These are phyloP conservation scores for Trichopoda pennipes DNA, from an alignment of 2,888 invertebrate genomes.

Conservation along the genomic window DNA sequence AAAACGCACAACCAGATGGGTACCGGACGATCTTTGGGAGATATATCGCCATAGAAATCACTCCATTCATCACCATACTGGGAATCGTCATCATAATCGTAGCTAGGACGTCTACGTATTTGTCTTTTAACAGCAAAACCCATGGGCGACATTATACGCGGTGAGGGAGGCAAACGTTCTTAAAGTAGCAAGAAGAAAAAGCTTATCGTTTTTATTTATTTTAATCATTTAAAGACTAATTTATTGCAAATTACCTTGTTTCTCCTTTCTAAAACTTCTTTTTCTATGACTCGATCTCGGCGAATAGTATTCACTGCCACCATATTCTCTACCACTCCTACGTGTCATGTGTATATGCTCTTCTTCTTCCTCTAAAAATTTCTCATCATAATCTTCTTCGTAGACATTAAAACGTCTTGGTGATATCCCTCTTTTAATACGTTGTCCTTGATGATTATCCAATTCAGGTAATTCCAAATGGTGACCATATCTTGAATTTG, in stretches of 20 bases:
- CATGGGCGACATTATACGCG: constrained; percentile 86
- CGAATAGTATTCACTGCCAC: constrained; percentile 70
- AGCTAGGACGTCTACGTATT: constrained; percentile 81
- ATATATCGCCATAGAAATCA: constrained; percentile 80
- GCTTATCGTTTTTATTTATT: no score
- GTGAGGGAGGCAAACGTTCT: constrained; percentile 81
- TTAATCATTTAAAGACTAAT: not conserved
- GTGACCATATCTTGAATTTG: constrained; percentile 76
- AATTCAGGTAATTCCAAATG: constrained; percentile 78
- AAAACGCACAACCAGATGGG: constrained; percentile 95
- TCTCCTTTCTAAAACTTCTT: constrained; percentile 69
- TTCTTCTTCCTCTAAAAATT: constrained; percentile 69
- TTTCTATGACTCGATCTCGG: constrained; percentile 68
- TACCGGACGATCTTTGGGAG: constrained; percentile 84
- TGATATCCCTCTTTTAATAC: constrained; percentile 71
- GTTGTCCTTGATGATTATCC: constrained; percentile 63
- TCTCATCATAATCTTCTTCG: constrained; percentile 77
- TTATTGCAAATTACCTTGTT: constrained; percentile 67
- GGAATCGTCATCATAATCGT: constrained; percentile 84
- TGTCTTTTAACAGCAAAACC: constrained; percentile 85
- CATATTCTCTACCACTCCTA: constrained; percentile 70
- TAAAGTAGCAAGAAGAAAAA: not conserved
- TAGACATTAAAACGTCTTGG: constrained; percentile 74
- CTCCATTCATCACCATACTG: constrained; percentile 83
- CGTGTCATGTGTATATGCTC: constrained; percentile 57